Percentiles rank a stretch among this genome's conserved stretches.
These are phyloP conservation scores for Myotis vivesi DNA, from an alignment of 2,797 vertebrate genomes.

Conservation along the genomic window DNA sequence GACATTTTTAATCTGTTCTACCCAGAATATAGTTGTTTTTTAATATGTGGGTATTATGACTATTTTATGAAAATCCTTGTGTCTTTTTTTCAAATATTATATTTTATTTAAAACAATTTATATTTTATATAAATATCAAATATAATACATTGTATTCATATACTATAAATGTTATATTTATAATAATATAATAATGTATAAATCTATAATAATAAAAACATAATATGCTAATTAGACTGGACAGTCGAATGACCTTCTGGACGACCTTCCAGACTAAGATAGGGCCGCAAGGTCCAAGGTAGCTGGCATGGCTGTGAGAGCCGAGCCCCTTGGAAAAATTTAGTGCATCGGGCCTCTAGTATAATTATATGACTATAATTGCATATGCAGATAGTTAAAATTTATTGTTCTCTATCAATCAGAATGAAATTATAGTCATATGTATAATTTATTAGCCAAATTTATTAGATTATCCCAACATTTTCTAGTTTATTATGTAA, in stretches of 20 bases:
- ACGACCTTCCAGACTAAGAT: fast-evolving
- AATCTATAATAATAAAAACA: no score
- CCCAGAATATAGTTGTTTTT: neutral
- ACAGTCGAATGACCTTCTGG: no score
- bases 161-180: no score
- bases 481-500: neutral
- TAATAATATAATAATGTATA: neutral
- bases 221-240: neutral
- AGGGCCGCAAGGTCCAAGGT: no score
- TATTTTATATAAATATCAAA: neutral
- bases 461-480: neutral
- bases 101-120: neutral
- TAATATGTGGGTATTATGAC: neutral
- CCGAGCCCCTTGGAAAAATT: no score
- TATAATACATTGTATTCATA: neutral
- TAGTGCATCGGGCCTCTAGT: no score
- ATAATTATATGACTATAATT: neutral
- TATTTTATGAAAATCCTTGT: neutral
- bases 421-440: neutral
- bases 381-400: neutral
- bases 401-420: neutral
- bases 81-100: neutral
- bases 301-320: no score
- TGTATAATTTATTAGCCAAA: neutral
- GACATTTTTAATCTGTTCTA: neutral